Percentiles rank a stretch among this genome's conserved stretches.
These are phyloP conservation scores for Macrobrachium rosenbergii DNA, from an alignment of 1,140 invertebrate species.

Conservation along the genomic window DNA sequence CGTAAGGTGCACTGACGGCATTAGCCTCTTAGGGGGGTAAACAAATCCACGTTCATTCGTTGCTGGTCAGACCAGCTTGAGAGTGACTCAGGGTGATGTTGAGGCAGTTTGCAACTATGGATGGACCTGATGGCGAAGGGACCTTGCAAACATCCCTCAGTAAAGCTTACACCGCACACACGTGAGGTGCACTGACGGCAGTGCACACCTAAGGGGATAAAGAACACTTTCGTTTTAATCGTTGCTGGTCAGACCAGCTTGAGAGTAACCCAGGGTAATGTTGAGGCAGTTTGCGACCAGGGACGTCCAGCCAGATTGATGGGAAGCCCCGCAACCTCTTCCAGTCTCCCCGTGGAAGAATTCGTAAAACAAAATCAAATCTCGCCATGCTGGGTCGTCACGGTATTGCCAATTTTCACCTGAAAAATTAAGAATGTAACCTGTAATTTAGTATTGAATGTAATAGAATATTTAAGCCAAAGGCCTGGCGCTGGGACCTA, in stretches of 20 bases:
- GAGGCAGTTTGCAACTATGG: background rate
- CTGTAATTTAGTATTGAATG: background rate
- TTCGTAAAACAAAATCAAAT: constrained; percentile 71
- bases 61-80: background rate
- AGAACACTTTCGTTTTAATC: too few species aligned
- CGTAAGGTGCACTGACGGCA: too few species aligned
- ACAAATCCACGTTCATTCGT: too few species aligned
- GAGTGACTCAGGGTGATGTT: background rate
- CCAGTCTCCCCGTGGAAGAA: constrained; percentile 71
- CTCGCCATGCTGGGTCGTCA: constrained; percentile 69
- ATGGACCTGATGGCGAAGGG: background rate
- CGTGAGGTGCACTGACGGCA: too few species aligned
- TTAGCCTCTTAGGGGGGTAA: too few species aligned
- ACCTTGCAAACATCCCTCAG: background rate
- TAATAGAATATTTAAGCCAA: background rate
- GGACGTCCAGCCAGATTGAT: constrained; percentile 71
- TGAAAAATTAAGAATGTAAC: constrained; percentile 50
- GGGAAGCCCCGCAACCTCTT: constrained; percentile 71
- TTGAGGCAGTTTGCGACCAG: constrained; percentile 69
- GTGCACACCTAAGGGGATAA: background rate
- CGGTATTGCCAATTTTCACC: constrained; percentile 68
- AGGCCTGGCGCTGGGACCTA: background rate
- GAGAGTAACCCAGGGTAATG: constrained; percentile 57
- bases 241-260: constrained; percentile 44
- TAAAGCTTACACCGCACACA: background rate